Conservation (phyloP, 1,140 invertebrate genomes). For the Leptinotarsa defecta region DNA sequence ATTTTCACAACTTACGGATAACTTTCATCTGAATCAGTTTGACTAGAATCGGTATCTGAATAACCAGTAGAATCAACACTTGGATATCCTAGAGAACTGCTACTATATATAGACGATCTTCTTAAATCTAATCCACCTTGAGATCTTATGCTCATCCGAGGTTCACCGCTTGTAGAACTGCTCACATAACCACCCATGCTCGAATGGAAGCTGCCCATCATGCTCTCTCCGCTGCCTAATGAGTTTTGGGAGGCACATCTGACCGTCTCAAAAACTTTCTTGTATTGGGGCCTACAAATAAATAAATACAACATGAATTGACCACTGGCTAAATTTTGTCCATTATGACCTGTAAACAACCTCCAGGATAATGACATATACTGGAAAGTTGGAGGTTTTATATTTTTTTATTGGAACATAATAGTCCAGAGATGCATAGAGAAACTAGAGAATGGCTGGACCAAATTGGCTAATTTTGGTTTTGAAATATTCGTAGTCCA, state of each 20-base stretch:
- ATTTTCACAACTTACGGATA: slow-evolving; percentile 65
- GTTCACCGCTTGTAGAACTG: slow-evolving; percentile 57
- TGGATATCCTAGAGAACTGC: slow-evolving; percentile 58
- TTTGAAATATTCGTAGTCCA: too few relatives aligned
- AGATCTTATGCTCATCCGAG: slow-evolving; percentile 58
- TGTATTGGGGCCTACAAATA: slow-evolving; percentile 69
- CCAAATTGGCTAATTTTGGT: too few relatives aligned
- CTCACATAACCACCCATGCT: slow-evolving; percentile 57
- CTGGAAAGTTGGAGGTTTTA: too few relatives aligned
- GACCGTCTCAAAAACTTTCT: slow-evolving; percentile 83
- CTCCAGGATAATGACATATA: too few relatives aligned
- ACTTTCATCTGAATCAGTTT: slow-evolving; percentile 66
- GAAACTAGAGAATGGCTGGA: too few relatives aligned
- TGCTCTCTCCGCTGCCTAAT: slow-evolving; percentile 52
- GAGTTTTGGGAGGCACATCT: slow-evolving; percentile 73
- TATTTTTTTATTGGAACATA: too few relatives aligned
- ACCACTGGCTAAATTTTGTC: too few relatives aligned
- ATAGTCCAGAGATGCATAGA: too few relatives aligned
- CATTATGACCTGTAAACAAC: too few relatives aligned
- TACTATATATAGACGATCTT: slow-evolving; percentile 54
- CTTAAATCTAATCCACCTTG: slow-evolving; percentile 46
- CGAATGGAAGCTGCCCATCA: slow-evolving; percentile 51
- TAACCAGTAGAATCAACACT: slow-evolving; percentile 63
- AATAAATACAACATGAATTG: too few relatives aligned
- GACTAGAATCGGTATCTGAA: slow-evolving; percentile 58